phyloP scores from a whole-genome alignment of 2,797 vertebrate species.

The Ispidina lecontei region DNA sequence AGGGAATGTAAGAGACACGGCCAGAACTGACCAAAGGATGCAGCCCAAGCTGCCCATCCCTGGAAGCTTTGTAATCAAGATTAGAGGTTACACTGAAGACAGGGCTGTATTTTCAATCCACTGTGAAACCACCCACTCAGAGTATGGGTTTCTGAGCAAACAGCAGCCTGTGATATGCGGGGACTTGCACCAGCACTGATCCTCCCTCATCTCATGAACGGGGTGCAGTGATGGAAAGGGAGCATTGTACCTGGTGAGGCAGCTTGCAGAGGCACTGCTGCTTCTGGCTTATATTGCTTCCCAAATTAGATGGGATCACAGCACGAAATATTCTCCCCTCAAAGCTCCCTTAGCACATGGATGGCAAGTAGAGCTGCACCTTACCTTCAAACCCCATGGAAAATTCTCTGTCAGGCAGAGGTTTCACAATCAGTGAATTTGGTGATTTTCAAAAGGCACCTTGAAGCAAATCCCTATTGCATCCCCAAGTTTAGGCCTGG shows the following conservation, averaged over 20 bases:
- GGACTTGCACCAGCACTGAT: background rate
- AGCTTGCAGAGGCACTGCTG: background rate
- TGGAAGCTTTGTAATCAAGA: slow-evolving; percentile 31
- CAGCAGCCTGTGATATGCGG: rapidly evolving
- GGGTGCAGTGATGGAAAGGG: background rate
- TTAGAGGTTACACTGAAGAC: background rate
- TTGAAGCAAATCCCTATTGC: background rate
- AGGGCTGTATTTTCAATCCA: background rate
- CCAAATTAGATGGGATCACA: background rate
- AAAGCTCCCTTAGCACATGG: rapidly evolving
- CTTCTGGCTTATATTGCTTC: background rate
- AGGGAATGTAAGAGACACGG: slow-evolving; percentile 8
- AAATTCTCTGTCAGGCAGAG: background rate
- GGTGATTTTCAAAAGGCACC: background rate
- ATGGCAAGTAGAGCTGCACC: background rate
- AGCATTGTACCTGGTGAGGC: background rate
- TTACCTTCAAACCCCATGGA: background rate
- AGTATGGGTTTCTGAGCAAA: background rate
- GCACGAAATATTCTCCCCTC: background rate
- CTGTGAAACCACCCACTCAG: background rate
- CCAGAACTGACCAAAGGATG: background rate
- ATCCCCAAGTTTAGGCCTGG: background rate
- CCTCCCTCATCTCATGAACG: background rate
- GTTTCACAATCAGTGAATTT: background rate
- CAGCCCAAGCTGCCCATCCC: background rate